Conservation (phyloP, 2,113 vertebrate genomes). For the Ciconia boyciana region DNA sequence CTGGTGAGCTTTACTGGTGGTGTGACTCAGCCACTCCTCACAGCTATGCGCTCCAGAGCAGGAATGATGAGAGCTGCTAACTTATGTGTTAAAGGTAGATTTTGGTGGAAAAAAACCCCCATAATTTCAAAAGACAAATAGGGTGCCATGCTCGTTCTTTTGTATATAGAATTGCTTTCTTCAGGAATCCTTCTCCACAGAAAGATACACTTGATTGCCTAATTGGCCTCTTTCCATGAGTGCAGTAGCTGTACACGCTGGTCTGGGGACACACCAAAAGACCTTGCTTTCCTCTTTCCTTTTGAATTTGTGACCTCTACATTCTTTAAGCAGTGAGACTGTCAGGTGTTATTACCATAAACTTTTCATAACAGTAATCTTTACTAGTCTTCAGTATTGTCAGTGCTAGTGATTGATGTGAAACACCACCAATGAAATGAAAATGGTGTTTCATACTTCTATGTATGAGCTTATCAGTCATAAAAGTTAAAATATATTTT, state of each 20-base stretch:
- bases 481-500: neutral
- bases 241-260: rapidly evolving
- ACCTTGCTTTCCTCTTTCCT: neutral
- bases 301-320: neutral
- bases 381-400: neutral
- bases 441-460: neutral
- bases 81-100: neutral
- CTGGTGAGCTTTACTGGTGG: neutral
- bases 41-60: rapidly evolving
- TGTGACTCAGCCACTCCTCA: neutral
- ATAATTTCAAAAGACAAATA: neutral
- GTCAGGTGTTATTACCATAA: neutral
- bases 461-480: neutral
- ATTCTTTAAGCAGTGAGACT: neutral
- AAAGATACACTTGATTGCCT: neutral
- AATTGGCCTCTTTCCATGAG: neutral
- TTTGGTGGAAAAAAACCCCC: neutral
- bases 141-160: neutral
- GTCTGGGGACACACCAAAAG: neutral
- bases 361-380: neutral
- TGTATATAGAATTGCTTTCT: neutral
- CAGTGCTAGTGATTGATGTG: neutral
- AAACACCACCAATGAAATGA: neutral
- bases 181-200: neutral
- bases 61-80: neutral